Evolutionary conservation across 2,797 vertebrate species (phyloP), one percentile per base, ranked within the genome.

Genomic region (Sebastiscus albofasciatus): DNA sequence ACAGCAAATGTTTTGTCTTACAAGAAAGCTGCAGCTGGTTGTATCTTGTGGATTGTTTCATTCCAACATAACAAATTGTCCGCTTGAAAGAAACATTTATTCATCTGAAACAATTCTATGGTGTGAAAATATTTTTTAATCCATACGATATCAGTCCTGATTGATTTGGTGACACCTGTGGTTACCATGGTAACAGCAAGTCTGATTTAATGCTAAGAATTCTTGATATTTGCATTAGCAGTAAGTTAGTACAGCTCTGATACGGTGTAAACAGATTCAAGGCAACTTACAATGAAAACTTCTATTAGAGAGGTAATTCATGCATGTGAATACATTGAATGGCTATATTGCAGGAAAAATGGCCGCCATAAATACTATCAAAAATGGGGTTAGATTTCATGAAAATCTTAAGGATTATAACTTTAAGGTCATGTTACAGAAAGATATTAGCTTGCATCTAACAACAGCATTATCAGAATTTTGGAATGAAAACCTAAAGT

Each of bases 401-500:
- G 16, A 27, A 36, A 10, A 29, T 66, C 3, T 59, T 46, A 78
- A 36, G 7, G 26, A 33, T 33, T 49, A 8, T 39, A 65, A 55
- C 10, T 49, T 26, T 11, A 29, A 22, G 6, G 26, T 14, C 1
- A 1, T 13, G 20, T 62, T 59, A 31, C 16, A 61, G 3, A n/a
- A 6, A 66, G 2, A 67, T 8, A n/a, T 22, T 22, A 8, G 3
- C 4, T 56, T 55, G 14, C 12, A 42, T 27, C 13, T 52, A 11
- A 61, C 13, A 33, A 18, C 24, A 61, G 5, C n/a, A 59, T 14
- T 72, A 11, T 74, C 5, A 60, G 8, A 26, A 58, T 85, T 88
- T 85, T 90, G 81, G 77, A 80, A 89, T 87, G 87, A 87, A 88
- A 82, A 55, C 54, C 7, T 39, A 11, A 61, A 54, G 42, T 80